These are phyloP conservation scores for Thamnophis elegans DNA, from an alignment of 2,797 vertebrate species.

Conservation along the genomic window DNA sequence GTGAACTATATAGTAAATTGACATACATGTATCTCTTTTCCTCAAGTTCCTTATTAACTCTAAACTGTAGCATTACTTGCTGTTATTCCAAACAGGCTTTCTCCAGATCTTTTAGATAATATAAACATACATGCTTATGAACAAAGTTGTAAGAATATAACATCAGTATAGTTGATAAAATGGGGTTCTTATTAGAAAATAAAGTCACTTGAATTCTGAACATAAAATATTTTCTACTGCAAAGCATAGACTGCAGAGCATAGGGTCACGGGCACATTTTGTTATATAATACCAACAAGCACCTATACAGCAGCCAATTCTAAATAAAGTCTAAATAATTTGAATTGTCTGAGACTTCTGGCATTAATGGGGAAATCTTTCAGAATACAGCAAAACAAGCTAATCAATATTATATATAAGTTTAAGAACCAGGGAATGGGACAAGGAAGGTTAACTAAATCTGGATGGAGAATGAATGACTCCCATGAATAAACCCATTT, in stretches of 20 bases:
- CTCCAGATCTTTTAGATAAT: background rate
- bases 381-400: background rate
- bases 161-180: background rate
- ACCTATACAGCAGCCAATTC: background rate
- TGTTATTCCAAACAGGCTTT: background rate
- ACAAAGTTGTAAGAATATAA: background rate
- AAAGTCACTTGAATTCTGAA: background rate
- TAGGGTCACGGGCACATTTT: background rate
- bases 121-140: background rate
- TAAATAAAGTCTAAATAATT: background rate
- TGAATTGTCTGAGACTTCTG: background rate
- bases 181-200: background rate
- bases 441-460: background rate
- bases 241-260: background rate
- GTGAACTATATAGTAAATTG: background rate
- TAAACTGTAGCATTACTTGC: background rate
- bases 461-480: background rate
- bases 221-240: background rate
- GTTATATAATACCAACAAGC: background rate
- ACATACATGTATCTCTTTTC: background rate
- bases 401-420: background rate
- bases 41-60: background rate
- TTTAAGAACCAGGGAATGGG: background rate
- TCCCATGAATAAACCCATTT: background rate
- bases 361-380: background rate